Conservation (phyloP, 1,140 invertebrate species). For the Nasonia vitripennis region DNA sequence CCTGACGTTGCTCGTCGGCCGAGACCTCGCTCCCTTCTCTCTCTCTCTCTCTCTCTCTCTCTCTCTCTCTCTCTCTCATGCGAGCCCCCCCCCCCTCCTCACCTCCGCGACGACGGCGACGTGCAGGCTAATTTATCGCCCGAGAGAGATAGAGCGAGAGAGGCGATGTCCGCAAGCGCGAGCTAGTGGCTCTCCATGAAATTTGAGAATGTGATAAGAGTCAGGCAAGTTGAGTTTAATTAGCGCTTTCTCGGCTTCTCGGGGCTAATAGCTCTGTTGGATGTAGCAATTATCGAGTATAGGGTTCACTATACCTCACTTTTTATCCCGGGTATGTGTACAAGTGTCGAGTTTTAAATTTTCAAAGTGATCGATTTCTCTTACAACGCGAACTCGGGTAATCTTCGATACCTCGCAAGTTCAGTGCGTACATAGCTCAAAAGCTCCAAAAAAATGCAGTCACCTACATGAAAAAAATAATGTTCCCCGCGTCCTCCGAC, state of each 20-base stretch:
- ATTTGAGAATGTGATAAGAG: conserved; percentile 4
- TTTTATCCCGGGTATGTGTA: not conserved
- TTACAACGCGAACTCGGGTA: no score
- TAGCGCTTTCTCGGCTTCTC: not conserved
- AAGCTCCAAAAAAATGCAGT: no score
- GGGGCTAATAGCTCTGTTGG: not conserved
- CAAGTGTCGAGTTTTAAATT: no score
- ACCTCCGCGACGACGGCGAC: not conserved
- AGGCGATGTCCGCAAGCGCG: not conserved
- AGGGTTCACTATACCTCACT: not conserved
- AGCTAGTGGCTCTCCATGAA: not conserved
- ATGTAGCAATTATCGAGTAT: not conserved
- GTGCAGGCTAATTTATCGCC: conserved; percentile 6
- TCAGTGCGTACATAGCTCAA: no score
- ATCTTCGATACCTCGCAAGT: no score
- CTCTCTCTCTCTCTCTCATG: conserved; percentile 23
- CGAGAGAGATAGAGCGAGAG: not conserved
- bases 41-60: conserved; percentile 33
- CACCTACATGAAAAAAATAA: no score
- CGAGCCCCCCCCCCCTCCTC: not conserved
- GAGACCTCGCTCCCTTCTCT: conserved; percentile 18
- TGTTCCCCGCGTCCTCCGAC: no score
- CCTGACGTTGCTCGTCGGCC: conserved; percentile 21
- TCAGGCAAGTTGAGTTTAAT: not conserved
- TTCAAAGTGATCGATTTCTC: no score